phyloP scores from a whole-genome alignment of 92 coral and sea anemone species.

The Epizoanthus ramosus region DNA sequence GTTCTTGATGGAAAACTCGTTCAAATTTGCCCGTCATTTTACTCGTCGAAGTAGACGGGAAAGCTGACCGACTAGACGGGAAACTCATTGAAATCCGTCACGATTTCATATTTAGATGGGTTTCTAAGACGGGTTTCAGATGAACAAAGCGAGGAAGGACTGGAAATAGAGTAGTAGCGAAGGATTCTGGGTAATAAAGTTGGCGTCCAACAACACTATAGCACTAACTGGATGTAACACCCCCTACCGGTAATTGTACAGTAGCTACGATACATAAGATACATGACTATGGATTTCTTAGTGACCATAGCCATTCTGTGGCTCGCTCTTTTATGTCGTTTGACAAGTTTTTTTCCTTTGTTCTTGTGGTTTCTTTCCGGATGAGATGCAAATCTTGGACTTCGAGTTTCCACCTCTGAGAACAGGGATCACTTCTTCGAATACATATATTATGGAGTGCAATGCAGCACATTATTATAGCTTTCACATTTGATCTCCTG shows the following conservation, averaged over 20 bases:
- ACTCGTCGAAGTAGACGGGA: too few relatives aligned
- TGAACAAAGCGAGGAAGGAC: not conserved
- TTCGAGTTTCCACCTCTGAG: slow-evolving; percentile 56
- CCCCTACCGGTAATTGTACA: too few relatives aligned
- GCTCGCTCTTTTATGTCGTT: slow-evolving; percentile 36
- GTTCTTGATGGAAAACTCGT: slow-evolving; percentile 22
- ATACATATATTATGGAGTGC: slow-evolving; percentile 46
- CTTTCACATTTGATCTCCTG: slow-evolving; percentile 41
- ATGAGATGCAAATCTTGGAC: slow-evolving; percentile 37
- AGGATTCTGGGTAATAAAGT: too few relatives aligned
- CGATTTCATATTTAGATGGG: too few relatives aligned
- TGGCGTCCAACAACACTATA: slow-evolving; percentile 35
- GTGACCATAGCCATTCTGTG: slow-evolving; percentile 53
- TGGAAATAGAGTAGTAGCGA: not conserved
- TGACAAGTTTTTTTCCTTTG: slow-evolving; percentile 42
- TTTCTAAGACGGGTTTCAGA: too few relatives aligned
- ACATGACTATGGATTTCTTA: too few relatives aligned
- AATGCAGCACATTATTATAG: slow-evolving; percentile 53
- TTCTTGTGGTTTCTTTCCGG: slow-evolving; percentile 35
- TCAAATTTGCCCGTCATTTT: too few relatives aligned
- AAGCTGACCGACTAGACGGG: too few relatives aligned
- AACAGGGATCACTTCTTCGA: slow-evolving; percentile 43
- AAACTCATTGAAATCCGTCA: too few relatives aligned
- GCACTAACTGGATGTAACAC: too few relatives aligned
- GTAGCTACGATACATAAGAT: too few relatives aligned